phyloP scores from a whole-genome alignment of 2,113 vertebrate species.

The Tetraodon nigroviridis region DNA sequence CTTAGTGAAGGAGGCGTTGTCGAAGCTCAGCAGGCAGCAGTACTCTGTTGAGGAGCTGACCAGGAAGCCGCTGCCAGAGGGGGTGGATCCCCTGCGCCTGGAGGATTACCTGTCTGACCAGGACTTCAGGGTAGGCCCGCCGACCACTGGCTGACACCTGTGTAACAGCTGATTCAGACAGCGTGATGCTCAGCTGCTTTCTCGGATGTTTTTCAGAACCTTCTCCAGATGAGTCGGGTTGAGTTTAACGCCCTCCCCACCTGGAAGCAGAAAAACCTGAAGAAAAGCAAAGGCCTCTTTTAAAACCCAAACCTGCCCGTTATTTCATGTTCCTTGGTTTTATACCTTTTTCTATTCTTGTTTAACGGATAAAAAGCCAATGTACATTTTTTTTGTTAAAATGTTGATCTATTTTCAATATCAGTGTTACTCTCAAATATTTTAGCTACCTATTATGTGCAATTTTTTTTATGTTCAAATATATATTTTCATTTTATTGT shows the following conservation, averaged over 20 bases:
- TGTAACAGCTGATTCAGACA: neutral
- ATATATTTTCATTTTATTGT: conserved; percentile 27
- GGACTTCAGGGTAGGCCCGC: conserved; percentile 75
- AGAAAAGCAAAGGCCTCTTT: conserved; percentile 78
- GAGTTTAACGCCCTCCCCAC: conserved; percentile 76
- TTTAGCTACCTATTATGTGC: conserved; percentile 54
- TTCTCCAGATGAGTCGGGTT: conserved; percentile 73
- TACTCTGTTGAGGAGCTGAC: conserved; percentile 78
- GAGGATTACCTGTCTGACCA: conserved; percentile 77
- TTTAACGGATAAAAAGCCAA: conserved; percentile 30
- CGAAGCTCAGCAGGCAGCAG: conserved; percentile 70
- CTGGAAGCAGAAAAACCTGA: conserved; percentile 80
- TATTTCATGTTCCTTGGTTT: conserved; percentile 29
- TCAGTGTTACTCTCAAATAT: conserved; percentile 26
- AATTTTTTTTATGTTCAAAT: conserved; percentile 22
- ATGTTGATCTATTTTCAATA: conserved; percentile 39
- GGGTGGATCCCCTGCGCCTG: conserved; percentile 77
- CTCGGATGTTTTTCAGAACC: conserved; percentile 54
- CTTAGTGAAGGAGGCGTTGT: conserved; percentile 74
- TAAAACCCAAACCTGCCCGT: conserved; percentile 49
- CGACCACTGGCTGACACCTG: neutral
- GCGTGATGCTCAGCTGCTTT: neutral
- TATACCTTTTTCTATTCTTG: conserved; percentile 23
- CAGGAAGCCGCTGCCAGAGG: conserved; percentile 72
- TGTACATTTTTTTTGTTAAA: conserved; percentile 62